Percentiles rank a stretch among this genome's conserved stretches.
Conservation (phyloP, 2,888 invertebrate species). For the Lithodes maja region DNA sequence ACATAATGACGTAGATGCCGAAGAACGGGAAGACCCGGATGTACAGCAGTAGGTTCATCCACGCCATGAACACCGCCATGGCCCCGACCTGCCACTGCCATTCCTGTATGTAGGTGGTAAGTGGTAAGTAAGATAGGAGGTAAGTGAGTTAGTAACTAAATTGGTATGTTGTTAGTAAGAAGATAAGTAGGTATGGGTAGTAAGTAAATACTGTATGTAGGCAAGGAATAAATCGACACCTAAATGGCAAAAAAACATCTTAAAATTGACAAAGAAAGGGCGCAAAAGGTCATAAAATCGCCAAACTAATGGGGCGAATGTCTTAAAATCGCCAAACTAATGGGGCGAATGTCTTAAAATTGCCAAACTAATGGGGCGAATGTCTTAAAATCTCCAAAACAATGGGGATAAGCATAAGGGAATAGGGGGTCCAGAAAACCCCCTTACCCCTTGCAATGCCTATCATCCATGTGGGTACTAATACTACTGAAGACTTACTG, state of each 20-base stretch:
- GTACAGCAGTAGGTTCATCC: conserved; percentile 74
- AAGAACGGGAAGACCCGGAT: conserved; percentile 74
- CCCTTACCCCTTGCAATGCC: no score
- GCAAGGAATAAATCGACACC: not conserved
- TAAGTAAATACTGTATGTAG: not conserved
- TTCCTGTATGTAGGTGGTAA: conserved; percentile 31
- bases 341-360: no score
- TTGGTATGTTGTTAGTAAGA: not conserved
- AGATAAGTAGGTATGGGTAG: not conserved
- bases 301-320: no score
- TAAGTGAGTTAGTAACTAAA: not conserved
- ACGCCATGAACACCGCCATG: conserved; percentile 76
- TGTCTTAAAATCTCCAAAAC: no score
- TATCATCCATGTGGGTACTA: no score
- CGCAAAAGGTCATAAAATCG: no score
- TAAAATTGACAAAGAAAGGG: no score
- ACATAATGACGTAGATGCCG: conserved; percentile 76
- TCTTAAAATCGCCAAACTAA: no score
- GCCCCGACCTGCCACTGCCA: conserved; percentile 74
- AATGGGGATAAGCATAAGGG: no score
- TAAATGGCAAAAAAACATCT: no score
- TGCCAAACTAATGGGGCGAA: no score
- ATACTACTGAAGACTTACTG: conserved; percentile 40
- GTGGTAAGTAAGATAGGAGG: not conserved
- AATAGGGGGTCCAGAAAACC: no score